phyloP scores from a whole-genome alignment of 2,113 vertebrate genomes.

The Podiceps cristatus region DNA sequence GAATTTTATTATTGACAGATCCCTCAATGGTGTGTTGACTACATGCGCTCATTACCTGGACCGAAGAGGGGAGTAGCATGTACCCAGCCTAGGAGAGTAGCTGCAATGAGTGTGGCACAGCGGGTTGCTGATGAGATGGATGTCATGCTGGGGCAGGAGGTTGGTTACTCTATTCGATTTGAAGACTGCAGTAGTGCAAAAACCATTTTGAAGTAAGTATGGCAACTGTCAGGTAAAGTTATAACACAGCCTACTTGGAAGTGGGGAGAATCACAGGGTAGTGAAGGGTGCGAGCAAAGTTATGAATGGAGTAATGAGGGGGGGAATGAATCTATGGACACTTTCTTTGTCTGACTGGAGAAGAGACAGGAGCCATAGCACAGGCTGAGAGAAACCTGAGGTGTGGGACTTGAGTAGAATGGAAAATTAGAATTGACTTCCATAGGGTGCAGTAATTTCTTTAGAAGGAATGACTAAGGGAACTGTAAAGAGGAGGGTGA shows the following conservation, averaged over 20 bases:
- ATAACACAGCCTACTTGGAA: rapidly evolving
- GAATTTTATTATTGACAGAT: conserved; percentile 79
- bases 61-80: conserved; percentile 93
- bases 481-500: neutral
- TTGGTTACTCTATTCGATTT: conserved; percentile 96
- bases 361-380: neutral
- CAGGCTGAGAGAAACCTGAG: neutral
- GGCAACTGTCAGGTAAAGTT: neutral
- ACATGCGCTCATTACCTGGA: conserved; percentile 87
- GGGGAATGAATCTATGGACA: neutral
- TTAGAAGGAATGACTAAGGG: too few relatives aligned
- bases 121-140: conserved; percentile 98
- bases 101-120: conserved; percentile 97
- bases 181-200: conserved; percentile 98
- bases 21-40: conserved; percentile 97
- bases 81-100: conserved; percentile 93
- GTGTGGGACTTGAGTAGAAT: neutral
- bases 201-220: conserved; percentile 94
- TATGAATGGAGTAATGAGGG: neutral
- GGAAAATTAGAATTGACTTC: too few relatives aligned
- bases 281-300: neutral
- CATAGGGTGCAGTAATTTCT: too few relatives aligned
- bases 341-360: neutral
- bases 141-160: conserved; percentile 95
- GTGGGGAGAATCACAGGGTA: neutral